Evolutionary conservation across 2,888 invertebrate genomes (phyloP), one percentile per base, ranked within the genome.

Genomic region (Pharmacophagus antenor): DNA sequence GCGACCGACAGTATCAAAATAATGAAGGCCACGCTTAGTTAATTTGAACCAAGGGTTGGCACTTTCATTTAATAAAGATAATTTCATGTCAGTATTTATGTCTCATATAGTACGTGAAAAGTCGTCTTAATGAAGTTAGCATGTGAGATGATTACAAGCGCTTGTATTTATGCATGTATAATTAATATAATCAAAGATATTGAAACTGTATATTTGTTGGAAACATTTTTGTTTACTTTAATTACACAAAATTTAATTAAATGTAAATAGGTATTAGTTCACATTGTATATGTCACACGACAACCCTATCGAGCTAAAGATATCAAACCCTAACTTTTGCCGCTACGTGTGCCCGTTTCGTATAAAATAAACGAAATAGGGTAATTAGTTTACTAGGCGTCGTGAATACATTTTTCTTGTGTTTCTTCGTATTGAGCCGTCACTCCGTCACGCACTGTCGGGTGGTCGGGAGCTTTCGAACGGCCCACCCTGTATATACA

Each of bases 331-430:
- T 12, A n/a, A n/a, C n/a, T 23, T 52, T 23, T 60, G 41, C 52
- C 46, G 54, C 31, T 12, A 46, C 55, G 46, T 51, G 46, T 56
- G 56, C 23, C 27, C 47, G 22, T 47, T 52, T 22, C 42, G 31
- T 55, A 51, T 55, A 44, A 60, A 56, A 55, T 55, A 50, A 42
- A 58, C 58, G 58, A 59, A 56, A 56, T 62, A 59, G 53, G n/a
- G 62, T 59, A 62, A 62, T 62, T 62, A 62, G 62, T 56, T 61
- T 56, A 61, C 48, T 52, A 47, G 56, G 61, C 55, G 46, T 51
- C 60, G 60, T 61, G 56, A 52, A 61, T 56, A 56, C 52, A 56
- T 61, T 61, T 56, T 25, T 47, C 2, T 10, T 31, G 42, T 46
- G 52, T 61, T 56, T 61, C 61, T 61, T 61, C 41, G 51, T 56